Percentiles rank a stretch among this genome's conserved stretches.
phyloP scores from a whole-genome alignment of 1,140 invertebrate species.

The Bombus soroeensis region DNA sequence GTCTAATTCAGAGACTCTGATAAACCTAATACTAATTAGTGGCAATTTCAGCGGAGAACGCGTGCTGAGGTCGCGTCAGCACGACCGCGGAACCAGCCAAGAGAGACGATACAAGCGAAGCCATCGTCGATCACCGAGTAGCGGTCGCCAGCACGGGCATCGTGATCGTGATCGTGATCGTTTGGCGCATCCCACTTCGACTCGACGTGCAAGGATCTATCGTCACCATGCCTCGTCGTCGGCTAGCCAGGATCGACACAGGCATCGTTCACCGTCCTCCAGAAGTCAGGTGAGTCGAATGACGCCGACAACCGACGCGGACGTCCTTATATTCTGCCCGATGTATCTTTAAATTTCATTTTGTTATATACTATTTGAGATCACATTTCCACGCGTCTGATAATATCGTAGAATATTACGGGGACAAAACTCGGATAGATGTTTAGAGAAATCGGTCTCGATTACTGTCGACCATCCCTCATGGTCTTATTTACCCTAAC shows the following conservation, averaged over 20 bases:
- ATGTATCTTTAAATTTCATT: not conserved
- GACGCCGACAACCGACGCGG: slow-evolving; percentile 16
- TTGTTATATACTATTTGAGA: not conserved
- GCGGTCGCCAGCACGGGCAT: slow-evolving; percentile 81
- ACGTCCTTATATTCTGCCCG: slow-evolving; percentile 17
- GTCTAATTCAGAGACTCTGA: too few species aligned
- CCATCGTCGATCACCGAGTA: slow-evolving; percentile 85
- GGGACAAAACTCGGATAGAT: not conserved
- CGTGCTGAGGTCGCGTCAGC: slow-evolving; percentile 84
- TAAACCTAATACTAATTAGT: not conserved
- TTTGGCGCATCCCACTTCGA: slow-evolving; percentile 81
- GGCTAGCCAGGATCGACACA: slow-evolving; percentile 75
- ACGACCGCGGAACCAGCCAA: slow-evolving; percentile 85
- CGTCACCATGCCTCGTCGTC: slow-evolving; percentile 77
- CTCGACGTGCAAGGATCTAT: slow-evolving; percentile 78
- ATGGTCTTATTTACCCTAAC: not conserved
- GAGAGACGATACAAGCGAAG: slow-evolving; percentile 86
- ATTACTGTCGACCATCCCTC: not conserved
- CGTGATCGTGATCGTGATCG: slow-evolving; percentile 82
- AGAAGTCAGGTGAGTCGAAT: slow-evolving; percentile 80
- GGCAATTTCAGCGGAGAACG: slow-evolving; percentile 84
- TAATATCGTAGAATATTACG: not conserved
- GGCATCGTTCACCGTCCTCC: slow-evolving; percentile 73
- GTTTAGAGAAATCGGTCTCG: not conserved
- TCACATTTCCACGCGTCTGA: not conserved